Evolutionary conservation across 2,888 invertebrate genomes (phyloP), one percentile per base, ranked within the genome.

Genomic region (Choristoneura rosaceana): DNA sequence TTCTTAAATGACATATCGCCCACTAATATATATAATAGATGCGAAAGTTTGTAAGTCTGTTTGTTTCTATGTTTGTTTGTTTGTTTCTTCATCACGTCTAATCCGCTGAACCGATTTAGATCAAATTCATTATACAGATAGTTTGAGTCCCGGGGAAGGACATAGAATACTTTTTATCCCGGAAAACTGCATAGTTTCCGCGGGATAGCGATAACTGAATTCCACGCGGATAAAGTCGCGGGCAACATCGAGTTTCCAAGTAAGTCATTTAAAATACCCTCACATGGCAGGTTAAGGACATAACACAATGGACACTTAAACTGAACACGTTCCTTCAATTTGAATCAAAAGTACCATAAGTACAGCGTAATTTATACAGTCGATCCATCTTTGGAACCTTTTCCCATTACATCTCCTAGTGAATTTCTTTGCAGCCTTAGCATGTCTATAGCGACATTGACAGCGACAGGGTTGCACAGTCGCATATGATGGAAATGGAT

Each of bases 241-340:
- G 25, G 2, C 25, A 25, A 25, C 25, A 25, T 0, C 2, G 1
- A 25, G 25, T 52, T 52, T 17, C 52, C 17, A 52, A 52, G 8
- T 52, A 9, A 55, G 55, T 55, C 25, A 66, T 74, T 74, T 71
- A 68, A 73, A 73, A 74, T 74, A 67, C 71, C 74, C 74, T 74
- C 70, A 63, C 67, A 67, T 71, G 69, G 43, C 75, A 74, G 82
- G 83, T 82, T 81, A 81, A 83, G 83, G 82, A 74, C 82, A 71
- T 8, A 52, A 45, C 73, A 83, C 82, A 83, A 83, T 83, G 79
- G 78, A 58, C 68, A 77, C 74, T 79, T 74, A 76, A 52, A 75
- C 62, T 76, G 76, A 73, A 74, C 75, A 59, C 69, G 69, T 70
- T 74, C 74, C 67, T 69, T 69, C 70, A 52, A 73, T 17, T 34